A percentile compares a stretch with the other conserved stretches of the same genome.
These are phyloP conservation scores for Phenganax subtilis DNA, from an alignment of 92 coral and sea anemone genomes.

Conservation along the genomic window DNA sequence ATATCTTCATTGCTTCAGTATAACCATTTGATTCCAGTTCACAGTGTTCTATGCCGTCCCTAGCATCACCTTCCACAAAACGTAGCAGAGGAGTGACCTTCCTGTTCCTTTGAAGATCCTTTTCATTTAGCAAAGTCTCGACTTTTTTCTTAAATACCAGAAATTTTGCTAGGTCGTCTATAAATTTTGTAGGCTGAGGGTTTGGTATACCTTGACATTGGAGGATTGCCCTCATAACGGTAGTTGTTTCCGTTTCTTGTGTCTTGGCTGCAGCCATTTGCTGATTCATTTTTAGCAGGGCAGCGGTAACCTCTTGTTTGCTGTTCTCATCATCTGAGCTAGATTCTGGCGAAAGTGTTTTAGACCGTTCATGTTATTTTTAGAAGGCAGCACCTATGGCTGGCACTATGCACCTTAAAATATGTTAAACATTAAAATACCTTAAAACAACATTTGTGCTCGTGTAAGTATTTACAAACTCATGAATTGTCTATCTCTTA, in stretches of 20 bases:
- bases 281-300: conserved; percentile 45
- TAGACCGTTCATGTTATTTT: no score
- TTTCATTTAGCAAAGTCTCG: conserved; percentile 46
- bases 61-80: conserved; percentile 51
- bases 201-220: conserved; percentile 52
- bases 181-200: conserved; percentile 39
- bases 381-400: no score
- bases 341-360: neutral
- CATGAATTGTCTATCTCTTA: no score
- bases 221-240: conserved; percentile 43
- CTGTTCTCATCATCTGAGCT: neutral
- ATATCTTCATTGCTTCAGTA: conserved; percentile 45
- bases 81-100: conserved; percentile 45
- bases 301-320: conserved; percentile 39
- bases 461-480: no score
- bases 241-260: conserved; percentile 43
- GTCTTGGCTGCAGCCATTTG: conserved; percentile 44
- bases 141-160: conserved; percentile 44
- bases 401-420: no score
- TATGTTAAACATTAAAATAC: no score
- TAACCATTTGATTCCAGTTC: conserved; percentile 44
- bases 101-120: conserved; percentile 43
- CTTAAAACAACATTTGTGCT: no score
- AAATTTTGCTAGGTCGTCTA: conserved; percentile 45
- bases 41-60: conserved; percentile 44